Percentiles rank a stretch among this genome's conserved stretches.
Conservation (phyloP, 1,140 invertebrate species). For the Campodea augens region DNA sequence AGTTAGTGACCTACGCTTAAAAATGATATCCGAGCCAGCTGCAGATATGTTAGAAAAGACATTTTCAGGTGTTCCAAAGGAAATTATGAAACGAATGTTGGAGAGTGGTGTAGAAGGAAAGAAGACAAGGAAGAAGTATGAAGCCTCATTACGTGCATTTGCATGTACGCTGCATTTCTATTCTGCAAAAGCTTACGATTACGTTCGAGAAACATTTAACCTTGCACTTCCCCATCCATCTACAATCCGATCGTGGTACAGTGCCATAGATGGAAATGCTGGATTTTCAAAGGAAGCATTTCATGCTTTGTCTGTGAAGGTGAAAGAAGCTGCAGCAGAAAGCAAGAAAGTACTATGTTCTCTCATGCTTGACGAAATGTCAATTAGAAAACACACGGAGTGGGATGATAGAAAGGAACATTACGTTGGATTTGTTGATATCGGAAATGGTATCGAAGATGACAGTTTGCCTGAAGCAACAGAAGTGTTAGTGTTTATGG, state of each 20-base stretch:
- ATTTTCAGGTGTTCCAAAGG: too few relatives aligned
- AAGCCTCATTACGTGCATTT: constrained; percentile 4
- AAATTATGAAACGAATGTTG: too few relatives aligned
- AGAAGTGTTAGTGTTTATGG: constrained; percentile 4
- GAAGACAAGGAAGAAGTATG: too few relatives aligned
- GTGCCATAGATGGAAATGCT: background rate
- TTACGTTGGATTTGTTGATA: background rate
- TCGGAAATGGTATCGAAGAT: background rate
- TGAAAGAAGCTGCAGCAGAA: background rate
- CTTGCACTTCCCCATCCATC: background rate
- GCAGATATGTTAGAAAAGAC: too few relatives aligned
- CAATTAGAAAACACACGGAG: background rate
- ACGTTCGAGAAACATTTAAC: background rate
- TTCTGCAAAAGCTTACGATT: constrained; percentile 1
- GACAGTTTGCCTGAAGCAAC: background rate
- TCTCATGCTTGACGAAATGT: background rate
- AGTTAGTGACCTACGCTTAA: too few relatives aligned
- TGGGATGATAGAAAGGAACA: background rate
- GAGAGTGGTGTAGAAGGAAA: too few relatives aligned
- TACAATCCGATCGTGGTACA: background rate
- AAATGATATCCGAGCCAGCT: too few relatives aligned
- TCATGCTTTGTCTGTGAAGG: background rate
- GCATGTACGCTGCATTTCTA: background rate
- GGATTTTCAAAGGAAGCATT: background rate
- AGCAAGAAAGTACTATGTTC: background rate